Base-by-base conservation (phyloP, 2,888 invertebrate species). In the Augochlorella aurata region DNA sequence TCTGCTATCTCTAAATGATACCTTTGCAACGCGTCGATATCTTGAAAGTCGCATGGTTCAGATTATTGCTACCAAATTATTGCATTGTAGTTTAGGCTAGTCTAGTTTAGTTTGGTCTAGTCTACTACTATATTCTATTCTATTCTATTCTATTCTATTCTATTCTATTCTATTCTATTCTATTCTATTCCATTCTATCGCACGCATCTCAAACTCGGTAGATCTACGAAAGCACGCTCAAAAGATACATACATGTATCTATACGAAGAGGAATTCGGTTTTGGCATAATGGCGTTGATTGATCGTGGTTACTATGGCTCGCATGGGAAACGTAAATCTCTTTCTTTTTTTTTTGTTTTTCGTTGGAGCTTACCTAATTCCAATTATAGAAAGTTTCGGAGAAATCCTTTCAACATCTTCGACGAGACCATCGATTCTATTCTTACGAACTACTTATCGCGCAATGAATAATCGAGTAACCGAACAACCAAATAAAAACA, bases 401-500 rank as follows among this genome's bases (percentile, higher is more conserved):
- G n/a, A 49, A 72, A 24, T 16, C 24, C 58, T 24, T 58, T 24
- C 7, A 58, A 24, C 58, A 58, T 58, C 14, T 24, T 58, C 58
- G 14, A 14, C 58, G 58, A 16, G 8, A 24, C 24, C 24, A 8
- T 58, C 58, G 24, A 24, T 58, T 7, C 14, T 58, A 58, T 58
- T 58, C 14, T 83, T 58, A 79, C 61, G 29, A 49, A 74, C 54
- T 84, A 83, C n/a, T 18, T 3, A 38, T 63, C 61, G 65, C 54
- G 65, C 67, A 72, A 81, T 79, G 74, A 84, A 82, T 74, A 87
- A 86, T 45, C 83, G 82, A 86, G 87, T 84, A 85, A 81, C 24
- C 58, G 24, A 24, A 24, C n/a, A 52, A 52, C 52, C 52, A n/a
- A 89, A 89, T 81, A 84, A 81, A 79, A 89, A 89, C 83, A 85